Evolutionary conservation across 2,888 invertebrate species (phyloP).

Genomic region (Rutpela maculata): DNA sequence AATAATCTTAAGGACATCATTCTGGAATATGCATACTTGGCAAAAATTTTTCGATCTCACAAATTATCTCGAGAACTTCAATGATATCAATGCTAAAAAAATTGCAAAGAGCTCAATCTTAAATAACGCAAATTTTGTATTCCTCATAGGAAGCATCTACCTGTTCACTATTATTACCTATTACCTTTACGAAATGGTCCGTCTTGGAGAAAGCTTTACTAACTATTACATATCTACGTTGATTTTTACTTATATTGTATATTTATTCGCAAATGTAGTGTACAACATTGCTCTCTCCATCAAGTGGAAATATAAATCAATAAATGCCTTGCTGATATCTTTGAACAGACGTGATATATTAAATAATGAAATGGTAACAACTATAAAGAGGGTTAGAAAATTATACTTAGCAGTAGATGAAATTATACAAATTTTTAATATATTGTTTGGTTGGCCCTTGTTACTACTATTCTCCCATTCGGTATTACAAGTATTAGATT

Average conservation of each 20-base stretch:
- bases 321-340: not conserved
- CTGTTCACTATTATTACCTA: not conserved
- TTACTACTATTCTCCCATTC: not conserved
- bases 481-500: not conserved
- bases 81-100: not conserved
- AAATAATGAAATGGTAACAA: not conserved
- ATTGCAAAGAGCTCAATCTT: not conserved
- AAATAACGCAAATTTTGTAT: not conserved
- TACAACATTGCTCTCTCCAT: not conserved
- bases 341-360: not conserved
- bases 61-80: not conserved
- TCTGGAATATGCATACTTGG: constrained; percentile 7
- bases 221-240: not conserved
- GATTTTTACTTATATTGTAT: not conserved
- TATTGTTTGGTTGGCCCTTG: constrained; percentile 11
- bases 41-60: not conserved
- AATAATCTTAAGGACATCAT: not conserved
- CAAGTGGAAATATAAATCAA: not conserved
- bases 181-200: not conserved
- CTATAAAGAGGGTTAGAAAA: not conserved
- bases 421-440: not conserved
- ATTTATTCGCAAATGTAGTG: not conserved
- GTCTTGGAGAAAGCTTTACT: not conserved
- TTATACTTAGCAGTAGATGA: not conserved
- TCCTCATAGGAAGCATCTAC: not conserved